Percentiles rank a stretch among this genome's conserved stretches.
These are phyloP conservation scores for Meloidogyne exigua DNA, from an alignment of 1,140 invertebrate genomes.

Conservation along the genomic window DNA sequence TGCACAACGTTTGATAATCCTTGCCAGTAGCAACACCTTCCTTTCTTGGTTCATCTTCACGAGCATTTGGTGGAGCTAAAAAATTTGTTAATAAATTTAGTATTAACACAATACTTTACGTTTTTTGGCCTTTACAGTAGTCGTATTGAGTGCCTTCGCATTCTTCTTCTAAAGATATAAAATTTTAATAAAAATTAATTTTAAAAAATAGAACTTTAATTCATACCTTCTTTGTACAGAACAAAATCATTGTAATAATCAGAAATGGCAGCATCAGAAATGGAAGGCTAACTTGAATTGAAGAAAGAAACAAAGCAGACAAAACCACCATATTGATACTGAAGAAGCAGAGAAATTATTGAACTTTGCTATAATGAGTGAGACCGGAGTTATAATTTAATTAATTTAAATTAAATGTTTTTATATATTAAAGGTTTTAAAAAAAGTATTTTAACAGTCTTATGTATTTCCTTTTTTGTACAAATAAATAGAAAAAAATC, in stretches of 20 bases:
- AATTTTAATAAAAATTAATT: no score
- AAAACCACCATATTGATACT: neutral
- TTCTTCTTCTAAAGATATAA: neutral
- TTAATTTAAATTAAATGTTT: no score
- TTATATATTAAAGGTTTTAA: no score
- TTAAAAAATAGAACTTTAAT: no score
- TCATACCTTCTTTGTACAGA: neutral
- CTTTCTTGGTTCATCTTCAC: neutral
- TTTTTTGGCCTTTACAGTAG: neutral
- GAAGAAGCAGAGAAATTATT: neutral
- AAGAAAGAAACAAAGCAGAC: neutral
- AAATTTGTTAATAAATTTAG: neutral
- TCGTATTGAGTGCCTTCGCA: neutral
- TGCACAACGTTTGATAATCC: neutral
- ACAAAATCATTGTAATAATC: neutral
- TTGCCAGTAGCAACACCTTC: neutral
- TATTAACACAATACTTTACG: neutral
- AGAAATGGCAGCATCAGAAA: neutral
- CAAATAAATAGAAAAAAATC: no score
- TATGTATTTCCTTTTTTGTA: no score
- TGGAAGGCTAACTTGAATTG: neutral
- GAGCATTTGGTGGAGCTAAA: neutral
- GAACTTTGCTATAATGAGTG: no score
- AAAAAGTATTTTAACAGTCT: no score
- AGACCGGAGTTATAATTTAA: no score